phyloP scores from a whole-genome alignment of 2,113 vertebrate genomes.

The Scopus umbretta region DNA sequence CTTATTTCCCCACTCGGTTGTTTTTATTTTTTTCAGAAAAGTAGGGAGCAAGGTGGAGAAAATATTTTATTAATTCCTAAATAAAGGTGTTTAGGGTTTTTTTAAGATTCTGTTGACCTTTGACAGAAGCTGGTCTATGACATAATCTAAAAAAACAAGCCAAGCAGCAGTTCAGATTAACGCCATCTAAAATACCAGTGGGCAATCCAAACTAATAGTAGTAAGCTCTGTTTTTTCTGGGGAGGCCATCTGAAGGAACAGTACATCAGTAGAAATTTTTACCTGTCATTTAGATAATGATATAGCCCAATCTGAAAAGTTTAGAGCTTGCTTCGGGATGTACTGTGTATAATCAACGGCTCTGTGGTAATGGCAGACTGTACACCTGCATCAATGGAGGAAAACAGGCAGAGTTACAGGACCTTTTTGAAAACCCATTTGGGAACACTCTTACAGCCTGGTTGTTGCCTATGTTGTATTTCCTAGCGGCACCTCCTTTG shows the following conservation, averaged over 20 bases:
- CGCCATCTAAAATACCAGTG: background rate
- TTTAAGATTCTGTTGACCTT: background rate
- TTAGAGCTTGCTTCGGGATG: background rate
- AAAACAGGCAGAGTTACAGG: background rate
- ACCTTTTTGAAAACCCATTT: conserved; percentile 1
- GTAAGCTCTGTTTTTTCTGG: background rate
- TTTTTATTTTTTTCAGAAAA: background rate
- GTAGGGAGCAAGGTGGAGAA: background rate
- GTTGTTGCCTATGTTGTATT: background rate
- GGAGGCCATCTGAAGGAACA: background rate
- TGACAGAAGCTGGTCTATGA: background rate
- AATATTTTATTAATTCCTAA: background rate
- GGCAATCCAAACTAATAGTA: background rate
- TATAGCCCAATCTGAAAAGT: background rate
- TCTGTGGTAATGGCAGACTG: background rate
- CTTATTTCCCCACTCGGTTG: fast-evolving
- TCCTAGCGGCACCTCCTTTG: background rate
- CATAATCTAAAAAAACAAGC: background rate
- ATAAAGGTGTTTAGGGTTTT: background rate
- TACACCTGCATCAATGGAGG: background rate
- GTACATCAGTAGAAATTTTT: background rate
- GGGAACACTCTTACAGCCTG: background rate
- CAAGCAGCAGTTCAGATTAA: background rate
- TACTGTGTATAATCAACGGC: background rate
- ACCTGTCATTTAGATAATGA: background rate